phyloP scores from a whole-genome alignment of 2,888 invertebrate genomes.

The Masnerella sp. region DNA sequence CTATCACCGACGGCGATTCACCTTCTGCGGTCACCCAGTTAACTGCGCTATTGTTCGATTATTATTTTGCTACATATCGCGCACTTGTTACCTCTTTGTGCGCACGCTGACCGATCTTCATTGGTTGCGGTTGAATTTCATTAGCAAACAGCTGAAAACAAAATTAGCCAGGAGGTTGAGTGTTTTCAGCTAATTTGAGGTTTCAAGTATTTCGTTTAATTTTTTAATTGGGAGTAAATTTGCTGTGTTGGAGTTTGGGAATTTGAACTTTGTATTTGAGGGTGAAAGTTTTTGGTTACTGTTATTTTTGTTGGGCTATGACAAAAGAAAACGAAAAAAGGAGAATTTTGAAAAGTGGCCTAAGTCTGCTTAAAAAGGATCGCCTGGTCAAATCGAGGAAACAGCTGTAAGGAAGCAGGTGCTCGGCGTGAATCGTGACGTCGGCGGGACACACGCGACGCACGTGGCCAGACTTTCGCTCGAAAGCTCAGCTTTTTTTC shows the following conservation, averaged over 20 bases:
- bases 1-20: slow-evolving; percentile 65
- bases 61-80: slow-evolving; percentile 78
- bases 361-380: slow-evolving; percentile 9
- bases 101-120: too few relatives aligned
- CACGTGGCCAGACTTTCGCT: slow-evolving; percentile 73
- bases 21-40: slow-evolving; percentile 71
- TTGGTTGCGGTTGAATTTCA: too few relatives aligned
- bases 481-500: slow-evolving; percentile 38
- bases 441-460: slow-evolving; percentile 72
- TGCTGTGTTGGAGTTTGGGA: too few relatives aligned
- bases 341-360: neutral
- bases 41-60: slow-evolving; percentile 77
- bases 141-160: too few relatives aligned
- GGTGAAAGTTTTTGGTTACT: too few relatives aligned
- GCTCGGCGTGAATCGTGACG: slow-evolving; percentile 68
- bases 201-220: too few relatives aligned
- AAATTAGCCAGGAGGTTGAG: too few relatives aligned
- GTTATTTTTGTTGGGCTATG: too few relatives aligned
- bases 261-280: too few relatives aligned
- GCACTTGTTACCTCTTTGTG: slow-evolving; percentile 77
- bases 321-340: neutral
- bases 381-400: slow-evolving; percentile 68
- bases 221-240: too few relatives aligned
- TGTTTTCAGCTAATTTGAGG: too few relatives aligned
- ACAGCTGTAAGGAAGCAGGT: slow-evolving; percentile 78